Base-by-base conservation (phyloP, 2,888 invertebrate genomes). In the Penaeus monodon region DNA sequence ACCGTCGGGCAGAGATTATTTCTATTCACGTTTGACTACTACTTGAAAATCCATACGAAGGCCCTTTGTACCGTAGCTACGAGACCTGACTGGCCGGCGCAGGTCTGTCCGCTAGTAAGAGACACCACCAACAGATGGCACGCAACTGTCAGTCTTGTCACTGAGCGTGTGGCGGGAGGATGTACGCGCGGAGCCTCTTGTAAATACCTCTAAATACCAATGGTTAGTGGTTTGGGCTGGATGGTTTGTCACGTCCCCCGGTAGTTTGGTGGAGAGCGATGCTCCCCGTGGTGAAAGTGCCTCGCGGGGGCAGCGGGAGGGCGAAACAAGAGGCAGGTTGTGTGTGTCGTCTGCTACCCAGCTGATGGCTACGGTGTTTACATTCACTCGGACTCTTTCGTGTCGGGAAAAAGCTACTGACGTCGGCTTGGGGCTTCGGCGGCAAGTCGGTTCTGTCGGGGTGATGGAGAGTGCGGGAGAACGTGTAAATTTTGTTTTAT, bases 51-150 rank as follows among this genome's bases (percentile, higher is more conserved):
- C 78, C 78, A 78, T 78, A 78, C 57, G 57, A 57, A 14, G 57
- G 57, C 57, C 57, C 57, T 57, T 57, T 57, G 57, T 57, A 57
- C 57, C 57, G 57, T 57, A 57, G 57, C 57, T 57, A 1, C 57
- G 17, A 57, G 57, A 57, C 57, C 57, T 57, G 57, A 49, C 57
- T 29, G 49, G 79, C 20, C 70, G 73, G 85, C 85, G 85, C 85
- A 85, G 79, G 85, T 85, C 85, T 44, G 79, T 49, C 57, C 22
- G 77, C 33, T 82, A 82, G 86, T 86, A 70, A 82, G 64, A 33
- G 38, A 49, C 27, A 78, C 70, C 63, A 68, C 86, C 86, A 86
- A 86, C 70, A 86, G 86, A 86, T 86, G 86, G 86, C 86, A 49
- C 63, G 66, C 33, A 24, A 63, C 80, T 68, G 78, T 81, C 86